Conservation (phyloP, 2,797 vertebrate genomes). For the Centroberyx gerrardi region DNA sequence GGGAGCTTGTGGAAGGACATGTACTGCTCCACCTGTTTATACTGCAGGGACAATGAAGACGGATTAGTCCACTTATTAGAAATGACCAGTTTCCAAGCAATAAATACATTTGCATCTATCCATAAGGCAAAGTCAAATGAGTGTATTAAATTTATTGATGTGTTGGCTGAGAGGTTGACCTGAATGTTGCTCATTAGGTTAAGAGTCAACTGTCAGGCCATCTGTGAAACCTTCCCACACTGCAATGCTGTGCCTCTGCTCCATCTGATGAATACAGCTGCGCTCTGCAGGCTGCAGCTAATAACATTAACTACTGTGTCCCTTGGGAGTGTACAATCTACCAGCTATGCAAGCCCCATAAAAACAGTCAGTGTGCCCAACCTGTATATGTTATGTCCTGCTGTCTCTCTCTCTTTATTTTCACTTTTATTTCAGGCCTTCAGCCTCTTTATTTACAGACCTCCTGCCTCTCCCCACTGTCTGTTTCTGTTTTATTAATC, state of each 20-base stretch:
- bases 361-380: constrained; percentile 17
- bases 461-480: neutral
- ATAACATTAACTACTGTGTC: constrained; percentile 81
- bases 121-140: constrained; percentile 59
- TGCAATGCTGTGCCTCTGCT: constrained; percentile 62
- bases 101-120: constrained; percentile 8
- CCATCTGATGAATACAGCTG: constrained; percentile 80
- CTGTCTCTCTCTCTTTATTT: constrained; percentile 18
- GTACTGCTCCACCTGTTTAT: constrained; percentile 99
- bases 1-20: constrained; percentile 99
- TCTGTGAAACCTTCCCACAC: constrained; percentile 81
- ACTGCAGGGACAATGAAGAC: constrained; percentile 81
- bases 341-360: constrained; percentile 42
- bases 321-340: constrained; percentile 74
- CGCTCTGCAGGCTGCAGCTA: constrained; percentile 78
- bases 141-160: constrained; percentile 77
- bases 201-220: constrained; percentile 80
- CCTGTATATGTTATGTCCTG: constrained; percentile 41
- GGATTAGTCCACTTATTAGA: neutral
- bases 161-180: constrained; percentile 70
- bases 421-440: neutral
- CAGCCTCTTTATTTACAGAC: neutral
- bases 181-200: constrained; percentile 80
- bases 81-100: neutral
- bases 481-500: neutral